Conservation (phyloP, 1,140 invertebrate genomes). For the Drosophila bipectinata region DNA sequence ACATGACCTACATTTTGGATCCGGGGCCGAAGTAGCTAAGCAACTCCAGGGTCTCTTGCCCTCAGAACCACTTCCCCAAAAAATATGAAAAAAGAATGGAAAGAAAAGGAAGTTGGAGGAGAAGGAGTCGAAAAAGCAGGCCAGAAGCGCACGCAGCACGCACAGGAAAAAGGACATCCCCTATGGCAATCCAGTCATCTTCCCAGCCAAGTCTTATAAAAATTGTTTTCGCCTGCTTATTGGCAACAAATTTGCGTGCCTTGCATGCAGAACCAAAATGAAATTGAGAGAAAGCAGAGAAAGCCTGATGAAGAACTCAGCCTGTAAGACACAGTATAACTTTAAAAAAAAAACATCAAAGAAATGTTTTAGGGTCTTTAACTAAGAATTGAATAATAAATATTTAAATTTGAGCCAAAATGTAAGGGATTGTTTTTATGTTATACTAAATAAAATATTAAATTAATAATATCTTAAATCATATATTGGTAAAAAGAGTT, state of each 20-base stretch:
- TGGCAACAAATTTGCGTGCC: slow-evolving; percentile 76
- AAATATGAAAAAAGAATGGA: not conserved
- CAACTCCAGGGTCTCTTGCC: slow-evolving; percentile 50
- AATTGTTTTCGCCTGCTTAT: slow-evolving; percentile 75
- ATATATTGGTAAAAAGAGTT: too few relatives aligned
- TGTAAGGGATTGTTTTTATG: too few relatives aligned
- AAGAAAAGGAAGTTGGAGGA: slow-evolving; percentile 18
- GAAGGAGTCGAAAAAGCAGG: slow-evolving; percentile 11
- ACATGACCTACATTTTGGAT: slow-evolving; percentile 70
- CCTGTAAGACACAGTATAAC: not conserved
- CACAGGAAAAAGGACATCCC: slow-evolving; percentile 53
- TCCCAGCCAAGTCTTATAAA: slow-evolving; percentile 53
- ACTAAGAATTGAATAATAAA: not conserved
- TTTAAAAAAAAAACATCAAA: not conserved
- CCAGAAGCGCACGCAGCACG: slow-evolving; percentile 63
- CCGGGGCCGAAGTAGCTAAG: slow-evolving; percentile 60
- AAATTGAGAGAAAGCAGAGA: slow-evolving; percentile 5
- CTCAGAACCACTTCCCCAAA: slow-evolving; percentile 4
- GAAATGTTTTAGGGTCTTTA: not conserved
- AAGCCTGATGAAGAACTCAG: not conserved
- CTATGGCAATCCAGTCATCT: slow-evolving; percentile 20
- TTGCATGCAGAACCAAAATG: slow-evolving; percentile 55
- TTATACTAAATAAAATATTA: too few relatives aligned
- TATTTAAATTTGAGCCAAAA: too few relatives aligned
- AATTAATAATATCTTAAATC: too few relatives aligned